Base-by-base conservation (phyloP, 2,113 vertebrate species). In the Epinephelus lanceolatus region DNA sequence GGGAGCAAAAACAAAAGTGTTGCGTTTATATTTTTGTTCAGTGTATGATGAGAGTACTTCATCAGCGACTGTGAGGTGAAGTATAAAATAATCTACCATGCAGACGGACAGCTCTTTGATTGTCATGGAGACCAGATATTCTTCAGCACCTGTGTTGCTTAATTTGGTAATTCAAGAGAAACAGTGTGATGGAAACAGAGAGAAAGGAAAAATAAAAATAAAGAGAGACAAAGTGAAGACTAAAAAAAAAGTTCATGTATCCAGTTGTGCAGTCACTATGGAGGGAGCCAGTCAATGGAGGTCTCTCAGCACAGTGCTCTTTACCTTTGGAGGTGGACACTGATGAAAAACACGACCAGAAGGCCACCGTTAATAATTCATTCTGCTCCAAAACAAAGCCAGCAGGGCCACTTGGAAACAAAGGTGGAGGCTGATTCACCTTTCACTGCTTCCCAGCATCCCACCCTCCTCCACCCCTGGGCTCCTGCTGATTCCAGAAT, bases 331-430 rank as follows among this genome's bases (percentile, higher is more conserved):
- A 92, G 82, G 88, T 93, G 90, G 91, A 91, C 90, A 87, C 84
- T 83, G 90, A 92, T 90, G 90, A 93, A 94, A 94, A 92, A 94
- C 91, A 93, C 25, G 71, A 91, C 90, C 93, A 94, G 93, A 94
- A 93, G 93, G 93, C 88, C 87, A 90, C 80, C 40, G 86, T 94
- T 92, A 94, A 94, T 94, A 92, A 94, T 93, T 94, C 90, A 94
- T 92, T 90, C 76, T 80, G 89, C 90, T 93, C 83, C 86, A 90
- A 92, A 92, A 94, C 89, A 91, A 91, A 92, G 90, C 82, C 93
- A 91, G 92, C 85, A 17, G 91, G 90, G 88, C 84, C 76, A 81
- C 88, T 89, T 80, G 90, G 89, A 91, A 91, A 91, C 82, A 89
- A 91, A 91, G 91, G 88, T 92, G 88, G 88, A 87, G 73, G 75